These are phyloP conservation scores for Andrena chrysosceles DNA, from an alignment of 2,888 invertebrate species.

Conservation along the genomic window DNA sequence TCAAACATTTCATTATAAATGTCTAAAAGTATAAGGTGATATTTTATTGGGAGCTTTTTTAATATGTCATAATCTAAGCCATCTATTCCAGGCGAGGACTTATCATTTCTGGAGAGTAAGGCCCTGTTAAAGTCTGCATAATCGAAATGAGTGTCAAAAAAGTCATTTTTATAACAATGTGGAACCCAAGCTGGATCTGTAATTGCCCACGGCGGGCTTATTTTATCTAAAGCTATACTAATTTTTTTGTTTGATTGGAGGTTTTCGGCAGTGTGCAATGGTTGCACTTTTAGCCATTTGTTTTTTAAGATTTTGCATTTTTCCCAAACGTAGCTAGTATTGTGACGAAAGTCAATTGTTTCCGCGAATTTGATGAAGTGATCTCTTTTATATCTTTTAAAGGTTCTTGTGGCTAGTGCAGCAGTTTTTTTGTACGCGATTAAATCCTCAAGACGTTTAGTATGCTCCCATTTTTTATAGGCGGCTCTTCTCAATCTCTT, in stretches of 20 bases:
- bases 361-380: not conserved
- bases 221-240: not conserved
- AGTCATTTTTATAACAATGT: not conserved
- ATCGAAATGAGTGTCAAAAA: not conserved
- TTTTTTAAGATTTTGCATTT: conserved; percentile 20
- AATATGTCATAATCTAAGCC: too few species aligned
- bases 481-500: not conserved
- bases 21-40: too few species aligned
- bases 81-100: not conserved
- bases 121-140: not conserved
- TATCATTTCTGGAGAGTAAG: not conserved
- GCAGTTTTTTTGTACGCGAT: not conserved
- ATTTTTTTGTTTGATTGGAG: not conserved
- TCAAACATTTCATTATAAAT: too few species aligned
- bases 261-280: not conserved
- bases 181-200: not conserved
- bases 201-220: not conserved
- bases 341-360: not conserved
- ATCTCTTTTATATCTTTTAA: not conserved
- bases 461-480: conserved; percentile 1
- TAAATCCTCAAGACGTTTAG: not conserved
- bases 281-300: not conserved
- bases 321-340: too few species aligned
- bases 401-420: not conserved
- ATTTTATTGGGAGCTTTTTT: too few species aligned